Evolutionary conservation across 2,113 vertebrate genomes (phyloP), one percentile per base, ranked within the genome.

Genomic region (Aix galericulata): DNA sequence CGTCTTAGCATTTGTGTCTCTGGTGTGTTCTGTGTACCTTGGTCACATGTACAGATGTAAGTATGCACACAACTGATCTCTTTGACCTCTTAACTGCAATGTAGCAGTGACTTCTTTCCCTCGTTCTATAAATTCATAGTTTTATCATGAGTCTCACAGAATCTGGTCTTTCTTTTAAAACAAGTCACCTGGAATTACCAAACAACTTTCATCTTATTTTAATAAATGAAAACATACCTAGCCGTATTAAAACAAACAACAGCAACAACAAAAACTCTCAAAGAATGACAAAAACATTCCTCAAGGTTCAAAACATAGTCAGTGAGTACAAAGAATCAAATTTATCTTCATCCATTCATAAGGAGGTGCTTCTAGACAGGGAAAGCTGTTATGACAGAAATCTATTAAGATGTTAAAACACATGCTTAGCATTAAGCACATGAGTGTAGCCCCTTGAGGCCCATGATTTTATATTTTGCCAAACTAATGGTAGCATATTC

Each of bases 21-120:
- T 62, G 21, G 6, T 50, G 9, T 44, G 27, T 27, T 87, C 6
- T 68, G 32, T 29, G 46, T 76, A 48, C 20, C 20, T 29, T 34
- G 1, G 26, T 60, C 3, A 1, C 11, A 4, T 32, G 20, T 22
- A 55, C 5, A 60, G 9, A 6, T 38, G 4, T 9, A 12, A 66
- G 29, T 48, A 76, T n/a, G 20, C 27, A 25, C 16, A 53, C 31
- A 69, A 58, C 11, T 48, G 11, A 9, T 77, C 59, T 82, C 20
- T 32, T 25, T 52, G 50, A 25, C 29, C 14, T 8, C 4, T 79
- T 64, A 42, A 32, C 44, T 85, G 38, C 44, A 76, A 17, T 29
- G 13, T 9, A 80, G 40, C 38, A 69, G 22, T 8, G 13, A 32
- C 26, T 79, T 73, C 18, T 23, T 83, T 77, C 44, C 9, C 22